These are phyloP conservation scores for Hyles vespertilio DNA, from an alignment of 1,140 invertebrate species.

Conservation along the genomic window DNA sequence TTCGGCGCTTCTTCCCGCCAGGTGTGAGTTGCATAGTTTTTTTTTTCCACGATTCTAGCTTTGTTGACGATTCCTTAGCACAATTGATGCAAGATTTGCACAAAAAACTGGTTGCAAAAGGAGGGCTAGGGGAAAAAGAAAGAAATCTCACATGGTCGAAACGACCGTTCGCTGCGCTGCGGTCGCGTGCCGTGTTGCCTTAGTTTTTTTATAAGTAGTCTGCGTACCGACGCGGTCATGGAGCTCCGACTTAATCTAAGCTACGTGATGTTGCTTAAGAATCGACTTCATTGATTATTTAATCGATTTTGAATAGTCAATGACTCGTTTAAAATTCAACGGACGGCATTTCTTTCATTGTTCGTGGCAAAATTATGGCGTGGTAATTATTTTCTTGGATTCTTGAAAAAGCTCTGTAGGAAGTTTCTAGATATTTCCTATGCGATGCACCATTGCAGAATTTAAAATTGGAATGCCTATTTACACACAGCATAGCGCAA, in stretches of 20 bases:
- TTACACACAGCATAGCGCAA: too few species aligned
- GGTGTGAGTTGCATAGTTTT: slow-evolving; percentile 43
- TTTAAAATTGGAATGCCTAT: too few species aligned
- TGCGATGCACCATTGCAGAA: too few species aligned
- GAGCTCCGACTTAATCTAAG: slow-evolving; percentile 9
- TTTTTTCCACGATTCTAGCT: slow-evolving; percentile 40
- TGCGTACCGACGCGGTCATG: neutral
- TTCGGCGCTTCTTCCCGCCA: slow-evolving; percentile 44
- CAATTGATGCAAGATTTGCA: slow-evolving; percentile 68
- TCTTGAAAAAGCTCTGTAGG: too few species aligned
- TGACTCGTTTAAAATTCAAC: slow-evolving; percentile 15
- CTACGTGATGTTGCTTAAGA: slow-evolving; percentile 22
- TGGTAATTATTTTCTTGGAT: neutral
- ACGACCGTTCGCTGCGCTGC: slow-evolving; percentile 22
- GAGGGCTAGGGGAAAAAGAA: slow-evolving; percentile 42
- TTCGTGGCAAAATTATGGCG: slow-evolving; percentile 5
- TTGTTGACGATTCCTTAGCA: slow-evolving; percentile 64
- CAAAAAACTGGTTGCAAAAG: slow-evolving; percentile 59
- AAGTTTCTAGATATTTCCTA: too few species aligned
- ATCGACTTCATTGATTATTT: slow-evolving; percentile 25
- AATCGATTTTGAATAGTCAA: slow-evolving; percentile 24
- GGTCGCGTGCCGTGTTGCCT: slow-evolving; percentile 51
- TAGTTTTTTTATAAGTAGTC: slow-evolving; percentile 25
- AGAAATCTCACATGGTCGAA: slow-evolving; percentile 12
- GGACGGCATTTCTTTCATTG: slow-evolving; percentile 6